These are phyloP conservation scores for Allolobophora icterica DNA, from an alignment of 2,888 invertebrate genomes.

Conservation along the genomic window DNA sequence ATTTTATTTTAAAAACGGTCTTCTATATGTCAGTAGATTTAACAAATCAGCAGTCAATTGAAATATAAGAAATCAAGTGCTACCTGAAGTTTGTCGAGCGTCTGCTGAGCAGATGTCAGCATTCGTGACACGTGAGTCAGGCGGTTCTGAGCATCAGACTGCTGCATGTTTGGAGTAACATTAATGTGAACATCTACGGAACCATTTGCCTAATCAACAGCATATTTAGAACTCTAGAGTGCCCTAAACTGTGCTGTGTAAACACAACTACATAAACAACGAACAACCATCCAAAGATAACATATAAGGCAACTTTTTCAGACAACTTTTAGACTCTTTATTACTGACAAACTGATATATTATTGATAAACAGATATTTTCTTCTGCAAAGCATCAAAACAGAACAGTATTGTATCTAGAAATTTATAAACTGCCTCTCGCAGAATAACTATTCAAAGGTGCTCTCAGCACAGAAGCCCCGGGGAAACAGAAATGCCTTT, in stretches of 20 bases:
- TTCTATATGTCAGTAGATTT: background rate
- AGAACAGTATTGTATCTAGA: no score
- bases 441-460: no score
- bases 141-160: constrained; percentile 60
- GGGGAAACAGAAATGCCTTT: no score
- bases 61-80: background rate
- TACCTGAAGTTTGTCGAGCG: constrained; percentile 67
- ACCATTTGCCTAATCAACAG: constrained; percentile 18
- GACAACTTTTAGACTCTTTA: background rate
- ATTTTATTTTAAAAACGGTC: background rate
- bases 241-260: constrained; percentile 54
- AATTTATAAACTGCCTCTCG: no score
- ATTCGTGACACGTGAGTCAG: constrained; percentile 65
- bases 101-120: constrained; percentile 67
- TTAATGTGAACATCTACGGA: constrained; percentile 66
- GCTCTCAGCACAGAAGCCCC: no score
- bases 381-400: background rate
- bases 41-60: background rate
- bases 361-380: no score
- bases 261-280: background rate
- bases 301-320: background rate
- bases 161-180: constrained; percentile 34
- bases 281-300: background rate
- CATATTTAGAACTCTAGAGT: constrained; percentile 53
- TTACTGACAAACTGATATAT: no score